A percentile compares a stretch with the other conserved stretches of the same genome.
phyloP scores from a whole-genome alignment of 2,888 invertebrate species.

The Drosophila parthenogenetica region DNA sequence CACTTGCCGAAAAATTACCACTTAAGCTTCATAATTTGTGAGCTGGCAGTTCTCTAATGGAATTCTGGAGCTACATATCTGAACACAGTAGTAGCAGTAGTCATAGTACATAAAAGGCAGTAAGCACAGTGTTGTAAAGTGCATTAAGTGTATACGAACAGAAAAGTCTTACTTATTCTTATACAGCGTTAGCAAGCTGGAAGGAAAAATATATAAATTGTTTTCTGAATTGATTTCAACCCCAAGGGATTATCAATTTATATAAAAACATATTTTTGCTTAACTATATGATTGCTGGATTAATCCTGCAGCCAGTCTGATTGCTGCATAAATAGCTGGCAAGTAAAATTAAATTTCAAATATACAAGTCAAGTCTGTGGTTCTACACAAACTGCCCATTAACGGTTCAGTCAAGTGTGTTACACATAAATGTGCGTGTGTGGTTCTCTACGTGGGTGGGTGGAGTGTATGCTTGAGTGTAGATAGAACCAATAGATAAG shows the following conservation, averaged over 20 bases:
- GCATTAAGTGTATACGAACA: too few relatives aligned
- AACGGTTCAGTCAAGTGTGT: constrained; percentile 26
- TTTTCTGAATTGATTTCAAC: too few relatives aligned
- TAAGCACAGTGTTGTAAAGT: too few relatives aligned
- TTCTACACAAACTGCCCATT: constrained; percentile 43
- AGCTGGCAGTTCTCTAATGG: background rate
- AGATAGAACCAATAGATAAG: constrained; percentile 61
- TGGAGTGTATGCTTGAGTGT: constrained; percentile 20
- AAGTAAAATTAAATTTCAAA: constrained; percentile 55
- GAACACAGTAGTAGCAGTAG: too few relatives aligned
- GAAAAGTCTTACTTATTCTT: too few relatives aligned
- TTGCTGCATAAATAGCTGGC: background rate
- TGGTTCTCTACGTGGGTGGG: constrained; percentile 5
- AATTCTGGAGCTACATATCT: too few relatives aligned
- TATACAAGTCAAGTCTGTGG: constrained; percentile 46
- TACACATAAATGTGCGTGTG: constrained; percentile 1
- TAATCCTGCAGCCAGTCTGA: constrained; percentile 35
- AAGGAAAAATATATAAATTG: too few relatives aligned
- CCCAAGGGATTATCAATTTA: too few relatives aligned
- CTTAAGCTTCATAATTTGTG: background rate
- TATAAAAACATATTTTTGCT: background rate
- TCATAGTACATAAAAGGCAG: too few relatives aligned
- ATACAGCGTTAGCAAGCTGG: too few relatives aligned
- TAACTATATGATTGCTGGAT: background rate
- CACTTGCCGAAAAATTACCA: constrained; percentile 36